Conservation (phyloP, 1,140 invertebrate genomes). For the Philopotamus ludificatus region DNA sequence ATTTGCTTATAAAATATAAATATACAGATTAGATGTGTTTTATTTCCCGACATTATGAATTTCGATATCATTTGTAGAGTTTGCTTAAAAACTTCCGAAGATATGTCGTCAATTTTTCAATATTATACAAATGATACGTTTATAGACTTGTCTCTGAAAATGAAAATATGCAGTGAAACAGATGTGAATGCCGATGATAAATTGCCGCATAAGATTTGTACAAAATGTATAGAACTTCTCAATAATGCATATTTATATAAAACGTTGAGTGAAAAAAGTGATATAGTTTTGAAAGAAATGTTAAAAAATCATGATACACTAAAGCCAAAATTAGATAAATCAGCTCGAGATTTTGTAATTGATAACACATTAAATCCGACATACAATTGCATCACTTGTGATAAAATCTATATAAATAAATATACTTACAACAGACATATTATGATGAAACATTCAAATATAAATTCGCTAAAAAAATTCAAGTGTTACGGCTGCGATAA, state of each 20-base stretch:
- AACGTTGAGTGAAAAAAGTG: background rate
- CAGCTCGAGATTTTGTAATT: background rate
- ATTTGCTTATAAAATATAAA: no score
- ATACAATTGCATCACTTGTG: background rate
- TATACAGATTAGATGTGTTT: no score
- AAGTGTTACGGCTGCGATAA: background rate
- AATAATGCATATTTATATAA: conserved; percentile 8
- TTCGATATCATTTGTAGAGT: background rate
- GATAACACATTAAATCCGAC: background rate
- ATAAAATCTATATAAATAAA: background rate
- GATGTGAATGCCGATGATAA: background rate
- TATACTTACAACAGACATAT: background rate
- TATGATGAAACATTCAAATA: background rate
- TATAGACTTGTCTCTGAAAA: conserved; percentile 4
- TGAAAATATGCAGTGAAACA: conserved; percentile 3
- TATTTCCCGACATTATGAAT: no score
- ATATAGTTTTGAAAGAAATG: background rate
- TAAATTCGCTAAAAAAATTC: background rate
- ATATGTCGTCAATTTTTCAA: conserved; percentile 2
- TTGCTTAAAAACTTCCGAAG: background rate
- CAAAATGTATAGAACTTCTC: background rate
- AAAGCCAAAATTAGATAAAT: background rate
- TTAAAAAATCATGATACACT: background rate
- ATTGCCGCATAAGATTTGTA: conserved; percentile 8
- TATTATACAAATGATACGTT: background rate